Evolutionary conservation across 2,888 invertebrate genomes (phyloP).

Genomic region (Flexamia atlantica): DNA sequence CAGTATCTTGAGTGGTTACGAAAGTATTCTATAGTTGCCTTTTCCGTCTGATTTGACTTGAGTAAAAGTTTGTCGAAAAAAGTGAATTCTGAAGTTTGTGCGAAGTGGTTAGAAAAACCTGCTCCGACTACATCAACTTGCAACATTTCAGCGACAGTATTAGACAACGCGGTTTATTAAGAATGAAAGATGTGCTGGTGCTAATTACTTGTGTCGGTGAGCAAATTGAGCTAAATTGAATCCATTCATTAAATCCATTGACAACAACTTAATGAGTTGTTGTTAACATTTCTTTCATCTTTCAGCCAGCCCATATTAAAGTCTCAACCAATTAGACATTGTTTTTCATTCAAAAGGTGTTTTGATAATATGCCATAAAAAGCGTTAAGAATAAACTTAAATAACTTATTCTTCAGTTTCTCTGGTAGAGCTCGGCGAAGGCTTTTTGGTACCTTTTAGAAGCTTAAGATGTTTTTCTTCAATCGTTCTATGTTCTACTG

Average conservation of each 20-base stretch:
- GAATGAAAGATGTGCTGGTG: neutral
- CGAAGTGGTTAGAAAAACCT: constrained; percentile 33
- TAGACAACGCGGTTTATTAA: constrained; percentile 30
- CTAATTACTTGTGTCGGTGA: constrained; percentile 25
- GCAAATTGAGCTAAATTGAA: constrained; percentile 22
- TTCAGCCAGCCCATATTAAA: constrained; percentile 40
- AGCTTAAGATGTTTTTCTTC: too few relatives aligned
- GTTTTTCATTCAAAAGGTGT: neutral
- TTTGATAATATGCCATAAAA: constrained; percentile 21
- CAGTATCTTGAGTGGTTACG: too few relatives aligned
- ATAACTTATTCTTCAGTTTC: too few relatives aligned
- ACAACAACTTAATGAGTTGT: too few relatives aligned
- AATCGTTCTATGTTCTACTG: too few relatives aligned
- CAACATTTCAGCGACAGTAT: neutral
- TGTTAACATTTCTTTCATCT: neutral
- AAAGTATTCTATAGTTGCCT: neutral
- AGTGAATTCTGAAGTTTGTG: neutral
- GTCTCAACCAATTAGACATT: constrained; percentile 23
- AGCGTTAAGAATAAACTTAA: too few relatives aligned
- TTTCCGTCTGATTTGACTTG: neutral
- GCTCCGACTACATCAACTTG: constrained; percentile 29
- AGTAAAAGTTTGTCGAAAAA: too few relatives aligned
- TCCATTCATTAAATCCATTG: constrained; percentile 36
- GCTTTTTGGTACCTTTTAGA: too few relatives aligned
- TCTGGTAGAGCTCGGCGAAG: too few relatives aligned